phyloP scores from a whole-genome alignment of 1,140 invertebrate genomes.

The Rhynchophorus ferrugineus region DNA sequence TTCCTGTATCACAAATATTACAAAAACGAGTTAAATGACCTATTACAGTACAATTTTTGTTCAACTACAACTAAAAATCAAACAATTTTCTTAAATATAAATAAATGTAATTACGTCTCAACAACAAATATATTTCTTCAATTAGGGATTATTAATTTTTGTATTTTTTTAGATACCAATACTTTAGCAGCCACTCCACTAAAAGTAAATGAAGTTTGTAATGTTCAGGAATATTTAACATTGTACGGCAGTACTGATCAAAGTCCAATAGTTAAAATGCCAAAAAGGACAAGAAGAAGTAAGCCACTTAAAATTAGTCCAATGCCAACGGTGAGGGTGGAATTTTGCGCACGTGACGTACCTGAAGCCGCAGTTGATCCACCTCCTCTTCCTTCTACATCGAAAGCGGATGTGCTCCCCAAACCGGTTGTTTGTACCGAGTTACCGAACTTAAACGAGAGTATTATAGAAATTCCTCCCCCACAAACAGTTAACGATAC shows the following conservation, averaged over 20 bases:
- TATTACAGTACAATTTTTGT: too few species aligned
- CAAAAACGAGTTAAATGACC: too few species aligned
- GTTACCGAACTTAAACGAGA: conserved; percentile 5
- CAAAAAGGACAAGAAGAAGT: background rate
- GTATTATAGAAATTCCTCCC: background rate
- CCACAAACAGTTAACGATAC: background rate
- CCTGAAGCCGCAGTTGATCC: background rate
- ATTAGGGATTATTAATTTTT: too few species aligned
- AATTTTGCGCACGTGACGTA: conserved; percentile 2
- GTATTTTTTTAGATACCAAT: background rate
- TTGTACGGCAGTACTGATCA: conserved; percentile 4
- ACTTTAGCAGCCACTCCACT: background rate
- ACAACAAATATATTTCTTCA: too few species aligned
- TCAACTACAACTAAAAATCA: too few species aligned
- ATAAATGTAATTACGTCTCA: too few species aligned
- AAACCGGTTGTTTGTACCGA: background rate
- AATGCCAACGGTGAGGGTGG: conserved; percentile 13
- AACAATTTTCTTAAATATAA: too few species aligned
- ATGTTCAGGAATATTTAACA: conserved; percentile 16
- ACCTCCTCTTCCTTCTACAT: too few species aligned
- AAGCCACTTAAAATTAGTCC: background rate
- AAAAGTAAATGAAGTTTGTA: conserved; percentile 11
- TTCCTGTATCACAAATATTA: too few species aligned
- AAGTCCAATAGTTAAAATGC: conserved; percentile 9
- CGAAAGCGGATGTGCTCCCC: background rate